Base-by-base conservation (phyloP, 2,797 vertebrate species). In the Cossypha dichroa region DNA sequence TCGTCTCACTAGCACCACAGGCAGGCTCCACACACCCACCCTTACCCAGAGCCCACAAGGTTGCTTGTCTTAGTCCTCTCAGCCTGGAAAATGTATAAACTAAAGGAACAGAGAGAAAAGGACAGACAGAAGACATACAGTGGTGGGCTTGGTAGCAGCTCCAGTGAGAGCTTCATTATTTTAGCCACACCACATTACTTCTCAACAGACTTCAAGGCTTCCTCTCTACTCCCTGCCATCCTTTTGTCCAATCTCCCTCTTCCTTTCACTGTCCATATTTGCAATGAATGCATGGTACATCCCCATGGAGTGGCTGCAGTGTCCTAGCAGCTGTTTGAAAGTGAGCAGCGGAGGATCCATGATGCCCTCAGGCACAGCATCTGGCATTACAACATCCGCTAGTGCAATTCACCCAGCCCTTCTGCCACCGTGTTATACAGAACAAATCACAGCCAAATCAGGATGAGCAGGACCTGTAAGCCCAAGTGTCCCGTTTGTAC, bases 1-100 rank as follows among this genome's bases (percentile, higher is more conserved):
- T 54, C 0, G 0, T 67, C 31, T 52, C 45, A 76, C 13, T n/a
- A n/a, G 23, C 25, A 79, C 6, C 34, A 58, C 4, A 34, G 34
- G 49, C 29, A 51, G 29, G 20, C 6, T 4, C 7, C 31, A 70
- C 3, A 1, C 18, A 68, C 10, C 11, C n/a, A 77, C 15, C 31
- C 51, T 64, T 25, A 63, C 20, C 29, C 70, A 49, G 26, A 68
- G 16, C 23, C 40, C 66, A 26, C 6, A 31, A 8, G 5, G 11
- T 49, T 59, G 31, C 34, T 29, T 73, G 25, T 41, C 28, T 81
- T 34, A 25, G 19, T 76, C 31, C 5, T 60, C 11, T 52, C 38
- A 69, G 41, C 34, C 56, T 91, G 12, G 19, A 85, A 82, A 94
- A 74, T 4, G 18, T 29, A 49, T n/a, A 52, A 36, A 51, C 41